Base-by-base conservation (phyloP, 1,140 invertebrate genomes). In the Mycetomoellerius zeteki region DNA sequence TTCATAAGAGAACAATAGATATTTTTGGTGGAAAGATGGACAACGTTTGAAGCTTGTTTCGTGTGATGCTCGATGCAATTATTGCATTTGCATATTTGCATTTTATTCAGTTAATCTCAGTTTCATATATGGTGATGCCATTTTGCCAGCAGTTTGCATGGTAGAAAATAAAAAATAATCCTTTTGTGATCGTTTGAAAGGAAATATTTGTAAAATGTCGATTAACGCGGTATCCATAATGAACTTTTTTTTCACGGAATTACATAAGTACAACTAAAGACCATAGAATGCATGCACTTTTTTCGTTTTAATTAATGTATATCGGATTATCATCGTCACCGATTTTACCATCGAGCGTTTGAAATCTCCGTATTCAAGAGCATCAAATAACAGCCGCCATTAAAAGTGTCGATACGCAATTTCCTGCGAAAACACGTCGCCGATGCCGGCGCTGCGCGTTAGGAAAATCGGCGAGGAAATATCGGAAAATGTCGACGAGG, bases 351-450 rank as follows among this genome's bases (percentile, higher is more conserved):
- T 81, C 47, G 47, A 10, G 3, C 64, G 6, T 24, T 16, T 24
- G 16, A 54, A 56, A 81, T 81, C 78, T 71, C 21, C 37, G 65
- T 33, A 81, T 71, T 81, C 64, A 67, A 71, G 78, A 81, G 78
- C 78, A 30, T 81, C 65, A 56, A 71, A 71, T 81, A 81, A 56
- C 64, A 71, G 14, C 30, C 78, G 52, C 78, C 50, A 71, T 81
- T 81, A 71, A 80, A 67, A 81, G 78, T 81, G 65, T 81, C 64
- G 78, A 81, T 81, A 81, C 65, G 78, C 78, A 81, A 81, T 81
- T 71, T 81, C 65, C 65, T 81, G 65, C 78, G 78, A 81, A 71
- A 81, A 81, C 78, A 71, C 65, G 78, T 27, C 65, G 65, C 50
- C 65, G 78, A 56, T 56, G 54, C 64, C 65, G 78, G 65, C 78